Evolutionary conservation across 2,888 invertebrate species (phyloP).

Genomic region (Zeuzera pyrina): DNA sequence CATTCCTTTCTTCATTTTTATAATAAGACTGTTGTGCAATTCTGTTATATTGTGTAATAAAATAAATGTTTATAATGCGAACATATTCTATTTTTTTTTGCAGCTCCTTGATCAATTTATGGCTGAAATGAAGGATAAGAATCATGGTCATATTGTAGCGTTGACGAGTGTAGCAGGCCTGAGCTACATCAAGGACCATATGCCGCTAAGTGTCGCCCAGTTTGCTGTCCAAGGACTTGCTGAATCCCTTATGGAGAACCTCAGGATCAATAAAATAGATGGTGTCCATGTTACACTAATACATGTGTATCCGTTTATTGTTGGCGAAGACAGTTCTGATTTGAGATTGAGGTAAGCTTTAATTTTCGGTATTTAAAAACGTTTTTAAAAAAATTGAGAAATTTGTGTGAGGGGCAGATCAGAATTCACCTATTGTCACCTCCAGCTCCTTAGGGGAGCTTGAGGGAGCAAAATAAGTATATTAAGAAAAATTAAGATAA

Average conservation of each 20-base stretch:
- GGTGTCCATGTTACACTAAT: conserved; percentile 74
- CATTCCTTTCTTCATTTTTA: neutral
- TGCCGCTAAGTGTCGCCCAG: conserved; percentile 76
- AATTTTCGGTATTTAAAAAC: neutral
- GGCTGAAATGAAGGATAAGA: conserved; percentile 72
- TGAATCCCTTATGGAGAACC: conserved; percentile 75
- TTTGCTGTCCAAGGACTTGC: conserved; percentile 78
- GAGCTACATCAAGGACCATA: conserved; percentile 70
- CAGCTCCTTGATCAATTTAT: conserved; percentile 75
- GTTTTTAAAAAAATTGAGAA: neutral
- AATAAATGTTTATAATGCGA: too few relatives aligned
- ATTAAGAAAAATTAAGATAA: too few relatives aligned
- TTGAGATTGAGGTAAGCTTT: conserved; percentile 65
- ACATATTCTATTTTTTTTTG: conserved; percentile 19
- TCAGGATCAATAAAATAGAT: conserved; percentile 68
- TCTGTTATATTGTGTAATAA: too few relatives aligned
- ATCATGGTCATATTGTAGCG: conserved; percentile 75
- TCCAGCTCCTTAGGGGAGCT: too few relatives aligned
- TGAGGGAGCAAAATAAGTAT: too few relatives aligned
- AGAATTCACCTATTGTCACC: too few relatives aligned
- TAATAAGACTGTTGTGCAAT: too few relatives aligned
- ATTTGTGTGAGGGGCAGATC: too few relatives aligned
- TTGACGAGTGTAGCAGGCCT: conserved; percentile 76
- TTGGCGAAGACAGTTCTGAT: conserved; percentile 67
- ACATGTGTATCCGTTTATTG: conserved; percentile 77